phyloP scores from a whole-genome alignment of 2,888 invertebrate species.

The Tholera decimalis region DNA sequence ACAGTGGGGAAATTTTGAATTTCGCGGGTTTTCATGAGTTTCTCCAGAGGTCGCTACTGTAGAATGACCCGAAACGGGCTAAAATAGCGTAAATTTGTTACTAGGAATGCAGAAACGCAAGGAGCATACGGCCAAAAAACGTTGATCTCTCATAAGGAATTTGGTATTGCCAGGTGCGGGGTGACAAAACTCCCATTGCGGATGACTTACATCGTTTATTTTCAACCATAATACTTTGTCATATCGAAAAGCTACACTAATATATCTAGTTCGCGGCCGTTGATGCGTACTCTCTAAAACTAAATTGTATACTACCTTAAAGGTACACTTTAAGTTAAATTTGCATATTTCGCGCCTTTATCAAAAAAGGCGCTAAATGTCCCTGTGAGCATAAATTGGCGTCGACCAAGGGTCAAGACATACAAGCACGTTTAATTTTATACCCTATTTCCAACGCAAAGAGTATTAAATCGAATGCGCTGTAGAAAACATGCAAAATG shows the following conservation, averaged over 20 bases:
- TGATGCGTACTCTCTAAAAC: neutral
- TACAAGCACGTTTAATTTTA: neutral
- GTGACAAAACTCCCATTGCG: neutral
- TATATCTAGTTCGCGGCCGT: neutral
- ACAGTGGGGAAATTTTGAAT: neutral
- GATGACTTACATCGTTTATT: neutral
- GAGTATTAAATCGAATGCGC: neutral
- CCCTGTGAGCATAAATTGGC: neutral
- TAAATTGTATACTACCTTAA: neutral
- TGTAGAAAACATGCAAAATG: neutral
- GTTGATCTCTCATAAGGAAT: neutral
- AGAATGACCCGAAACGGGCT: neutral
- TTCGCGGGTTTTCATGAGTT: neutral
- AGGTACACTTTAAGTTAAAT: neutral
- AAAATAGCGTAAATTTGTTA: neutral
- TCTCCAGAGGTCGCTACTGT: slow-evolving; percentile 6
- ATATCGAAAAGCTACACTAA: neutral
- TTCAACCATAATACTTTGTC: neutral
- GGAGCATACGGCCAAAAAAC: neutral
- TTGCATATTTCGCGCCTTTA: no score
- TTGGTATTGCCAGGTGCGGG: neutral
- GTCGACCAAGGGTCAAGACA: neutral
- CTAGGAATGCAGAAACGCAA: slow-evolving; percentile 12
- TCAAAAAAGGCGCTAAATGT: neutral
- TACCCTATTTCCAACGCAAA: neutral